phyloP scores from a whole-genome alignment of 1,140 invertebrate genomes.

The Nephotettix cincticeps region DNA sequence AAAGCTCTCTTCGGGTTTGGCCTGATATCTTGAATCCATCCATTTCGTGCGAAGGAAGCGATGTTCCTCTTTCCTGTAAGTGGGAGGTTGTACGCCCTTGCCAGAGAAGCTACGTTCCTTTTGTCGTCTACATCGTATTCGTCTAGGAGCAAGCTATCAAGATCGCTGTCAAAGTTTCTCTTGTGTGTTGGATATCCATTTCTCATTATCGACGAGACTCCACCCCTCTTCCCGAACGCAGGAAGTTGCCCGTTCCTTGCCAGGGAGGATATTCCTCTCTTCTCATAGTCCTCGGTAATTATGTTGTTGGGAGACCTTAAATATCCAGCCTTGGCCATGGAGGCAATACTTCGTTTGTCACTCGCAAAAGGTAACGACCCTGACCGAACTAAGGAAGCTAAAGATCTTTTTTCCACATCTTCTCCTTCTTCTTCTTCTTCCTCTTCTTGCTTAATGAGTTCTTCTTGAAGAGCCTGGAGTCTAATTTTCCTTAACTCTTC shows the following conservation, averaged over 20 bases:
- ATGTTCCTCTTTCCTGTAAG: conserved; percentile 35
- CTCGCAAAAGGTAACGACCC: conserved; percentile 32
- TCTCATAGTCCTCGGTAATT: conserved; percentile 22
- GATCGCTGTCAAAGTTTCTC: conserved; percentile 31
- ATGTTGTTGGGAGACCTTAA: conserved; percentile 11
- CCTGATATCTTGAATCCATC: conserved; percentile 21
- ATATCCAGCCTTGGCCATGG: conserved; percentile 30
- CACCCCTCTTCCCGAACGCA: conserved; percentile 31
- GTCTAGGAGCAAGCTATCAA: background rate
- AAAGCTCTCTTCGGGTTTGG: conserved; percentile 27
- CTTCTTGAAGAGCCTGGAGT: conserved; percentile 35
- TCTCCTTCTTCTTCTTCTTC: conserved; percentile 27
- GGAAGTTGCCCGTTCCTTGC: conserved; percentile 34
- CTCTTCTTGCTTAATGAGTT: conserved; percentile 34
- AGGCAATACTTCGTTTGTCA: conserved; percentile 32
- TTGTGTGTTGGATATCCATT: conserved; percentile 33
- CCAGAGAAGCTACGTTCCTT: conserved; percentile 35
- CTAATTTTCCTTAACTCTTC: conserved; percentile 34
- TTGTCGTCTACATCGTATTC: conserved; percentile 34
- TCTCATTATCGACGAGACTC: conserved; percentile 34
- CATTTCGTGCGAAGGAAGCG: conserved; percentile 35
- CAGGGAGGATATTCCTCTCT: conserved; percentile 33
- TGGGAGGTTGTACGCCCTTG: conserved; percentile 28
- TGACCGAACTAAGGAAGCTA: conserved; percentile 33
- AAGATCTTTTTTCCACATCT: conserved; percentile 35